These are phyloP conservation scores for Daboia siamensis DNA, from an alignment of 2,113 vertebrate genomes.

Conservation along the genomic window DNA sequence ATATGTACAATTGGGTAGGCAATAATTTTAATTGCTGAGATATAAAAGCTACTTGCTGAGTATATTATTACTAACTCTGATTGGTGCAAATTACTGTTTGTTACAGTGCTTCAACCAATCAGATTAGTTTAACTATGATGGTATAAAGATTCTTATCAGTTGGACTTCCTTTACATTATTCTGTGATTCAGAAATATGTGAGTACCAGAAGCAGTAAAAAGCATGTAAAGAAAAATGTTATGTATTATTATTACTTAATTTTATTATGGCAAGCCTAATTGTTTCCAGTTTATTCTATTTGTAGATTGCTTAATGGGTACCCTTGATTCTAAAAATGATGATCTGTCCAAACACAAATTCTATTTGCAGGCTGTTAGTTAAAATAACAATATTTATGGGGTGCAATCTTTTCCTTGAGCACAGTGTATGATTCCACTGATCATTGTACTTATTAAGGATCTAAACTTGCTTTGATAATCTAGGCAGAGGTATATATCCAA, in stretches of 20 bases:
- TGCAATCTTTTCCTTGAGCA: background rate
- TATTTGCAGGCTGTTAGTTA: background rate
- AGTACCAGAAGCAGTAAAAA: background rate
- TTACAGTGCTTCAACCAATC: background rate
- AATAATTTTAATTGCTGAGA: background rate
- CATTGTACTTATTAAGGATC: too few species aligned
- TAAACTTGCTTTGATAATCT: background rate
- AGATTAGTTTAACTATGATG: slow-evolving; percentile 24
- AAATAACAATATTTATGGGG: background rate
- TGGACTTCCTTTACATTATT: background rate
- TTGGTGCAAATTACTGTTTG: background rate
- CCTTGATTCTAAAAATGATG: background rate
- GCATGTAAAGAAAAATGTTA: background rate
- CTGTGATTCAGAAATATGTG: background rate
- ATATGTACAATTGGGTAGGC: background rate
- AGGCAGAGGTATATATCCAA: background rate
- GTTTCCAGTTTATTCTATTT: background rate
- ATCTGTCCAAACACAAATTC: background rate
- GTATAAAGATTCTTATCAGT: background rate
- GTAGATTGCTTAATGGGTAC: background rate
- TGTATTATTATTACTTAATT: background rate
- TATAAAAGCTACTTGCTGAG: background rate
- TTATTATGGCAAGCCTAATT: background rate
- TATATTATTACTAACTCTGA: background rate
- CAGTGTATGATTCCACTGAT: background rate